Conservation (phyloP, 2,113 vertebrate species). For the Theristicus caerulescens region DNA sequence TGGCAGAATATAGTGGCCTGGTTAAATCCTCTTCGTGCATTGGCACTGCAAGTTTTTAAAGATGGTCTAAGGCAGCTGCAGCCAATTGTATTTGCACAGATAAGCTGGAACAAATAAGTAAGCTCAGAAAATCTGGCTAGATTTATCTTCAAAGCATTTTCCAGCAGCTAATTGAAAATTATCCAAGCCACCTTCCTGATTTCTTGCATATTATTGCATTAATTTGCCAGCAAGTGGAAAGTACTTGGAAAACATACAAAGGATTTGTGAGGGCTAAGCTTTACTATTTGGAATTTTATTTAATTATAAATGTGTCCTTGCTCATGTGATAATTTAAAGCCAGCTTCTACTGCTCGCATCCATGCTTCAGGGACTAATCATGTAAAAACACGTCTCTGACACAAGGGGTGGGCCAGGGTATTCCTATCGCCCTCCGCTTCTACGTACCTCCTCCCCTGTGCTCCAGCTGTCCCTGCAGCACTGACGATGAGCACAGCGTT, state of each 20-base stretch:
- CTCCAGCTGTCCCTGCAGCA: not conserved
- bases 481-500: not conserved
- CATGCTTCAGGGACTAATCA: not conserved
- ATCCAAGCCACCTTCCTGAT: conserved; percentile 34
- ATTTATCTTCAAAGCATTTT: conserved; percentile 56
- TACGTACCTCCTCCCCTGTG: too few species aligned
- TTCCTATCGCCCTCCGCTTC: accelerated
- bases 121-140: conserved; percentile 15
- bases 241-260: conserved; percentile 19
- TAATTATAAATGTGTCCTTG: not conserved
- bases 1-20: not conserved
- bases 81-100: conserved; percentile 21
- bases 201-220: not conserved
- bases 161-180: conserved; percentile 51
- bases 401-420: not conserved
- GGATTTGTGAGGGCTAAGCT: not conserved
- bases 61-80: conserved; percentile 35
- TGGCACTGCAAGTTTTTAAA: not conserved
- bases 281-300: not conserved
- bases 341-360: not conserved
- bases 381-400: not conserved
- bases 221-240: not conserved
- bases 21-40: not conserved
- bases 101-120: conserved; percentile 36
- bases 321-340: not conserved